Evolutionary conservation across 2,888 invertebrate genomes (phyloP).

Genomic region (Macropis europaea): DNA sequence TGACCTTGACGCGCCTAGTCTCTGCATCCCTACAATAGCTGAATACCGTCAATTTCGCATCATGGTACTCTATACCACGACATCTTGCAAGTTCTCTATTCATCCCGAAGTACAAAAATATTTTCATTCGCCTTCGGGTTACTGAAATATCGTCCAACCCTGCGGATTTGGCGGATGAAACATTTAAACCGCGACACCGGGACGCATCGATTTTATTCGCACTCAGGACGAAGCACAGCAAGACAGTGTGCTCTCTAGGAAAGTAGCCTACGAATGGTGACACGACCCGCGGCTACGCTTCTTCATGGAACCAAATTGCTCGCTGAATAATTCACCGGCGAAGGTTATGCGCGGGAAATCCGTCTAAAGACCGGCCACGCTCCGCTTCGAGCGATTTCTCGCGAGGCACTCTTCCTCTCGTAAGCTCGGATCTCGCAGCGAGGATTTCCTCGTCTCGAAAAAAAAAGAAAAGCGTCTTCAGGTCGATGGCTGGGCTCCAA

Average conservation of each 20-base stretch:
- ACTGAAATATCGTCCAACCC: too few species aligned
- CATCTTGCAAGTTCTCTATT: too few species aligned
- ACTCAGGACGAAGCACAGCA: neutral
- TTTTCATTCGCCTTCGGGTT: too few species aligned
- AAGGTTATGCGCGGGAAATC: conserved; percentile 30
- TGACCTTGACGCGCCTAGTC: too few species aligned
- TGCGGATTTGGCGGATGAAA: too few species aligned
- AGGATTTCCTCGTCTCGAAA: conserved; percentile 4
- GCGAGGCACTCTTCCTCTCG: too few species aligned
- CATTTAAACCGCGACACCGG: too few species aligned
- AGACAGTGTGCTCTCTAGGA: neutral
- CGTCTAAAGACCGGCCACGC: conserved; percentile 27
- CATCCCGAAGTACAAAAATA: too few species aligned
- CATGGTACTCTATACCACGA: too few species aligned
- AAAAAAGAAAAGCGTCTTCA: conserved; percentile 11
- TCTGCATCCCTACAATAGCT: too few species aligned
- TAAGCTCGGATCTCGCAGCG: too few species aligned
- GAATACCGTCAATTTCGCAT: too few species aligned
- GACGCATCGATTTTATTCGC: conserved; percentile 1
- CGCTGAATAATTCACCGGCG: conserved; percentile 41
- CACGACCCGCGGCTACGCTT: conserved; percentile 3
- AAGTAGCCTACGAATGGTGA: conserved; percentile 7
- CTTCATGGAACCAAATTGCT: conserved; percentile 42
- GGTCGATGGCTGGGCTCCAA: conserved; percentile 36
- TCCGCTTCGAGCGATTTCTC: conserved; percentile 33